phyloP scores from a whole-genome alignment of 2,113 vertebrate species.

The Antechinus stuartii region DNA sequence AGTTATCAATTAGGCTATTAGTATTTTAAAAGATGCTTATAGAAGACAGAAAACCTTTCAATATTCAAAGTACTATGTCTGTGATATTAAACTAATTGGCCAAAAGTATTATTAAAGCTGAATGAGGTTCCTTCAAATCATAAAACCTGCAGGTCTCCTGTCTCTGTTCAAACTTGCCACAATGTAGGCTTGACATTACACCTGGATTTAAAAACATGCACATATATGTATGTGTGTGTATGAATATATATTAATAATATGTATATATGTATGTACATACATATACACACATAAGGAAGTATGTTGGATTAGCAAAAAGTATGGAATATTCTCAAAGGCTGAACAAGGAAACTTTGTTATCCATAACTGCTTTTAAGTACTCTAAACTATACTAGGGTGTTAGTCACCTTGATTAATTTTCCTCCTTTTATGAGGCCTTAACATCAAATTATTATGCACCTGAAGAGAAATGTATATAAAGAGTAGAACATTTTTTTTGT shows the following conservation, averaged over 20 bases:
- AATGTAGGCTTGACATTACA: neutral
- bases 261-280: neutral
- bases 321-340: neutral
- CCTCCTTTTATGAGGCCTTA: constrained; percentile 26
- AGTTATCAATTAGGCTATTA: neutral
- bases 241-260: neutral
- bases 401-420: constrained; percentile 39
- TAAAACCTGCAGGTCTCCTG: neutral
- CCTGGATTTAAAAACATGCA: neutral
- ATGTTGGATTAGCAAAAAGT: neutral
- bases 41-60: neutral
- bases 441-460: constrained; percentile 58
- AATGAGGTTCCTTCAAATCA: neutral
- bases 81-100: neutral
- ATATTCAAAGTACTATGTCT: neutral
- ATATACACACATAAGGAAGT: neutral
- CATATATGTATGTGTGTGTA: neutral
- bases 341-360: neutral
- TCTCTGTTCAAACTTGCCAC: neutral
- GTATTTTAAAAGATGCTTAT: neutral
- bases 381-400: neutral
- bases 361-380: neutral
- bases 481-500: constrained; percentile 74
- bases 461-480: constrained; percentile 67
- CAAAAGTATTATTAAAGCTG: neutral